A percentile compares a stretch with the other conserved stretches of the same genome.
Evolutionary conservation across 1,140 invertebrate species (phyloP).

Genomic region (Batillaria attramentaria): DNA sequence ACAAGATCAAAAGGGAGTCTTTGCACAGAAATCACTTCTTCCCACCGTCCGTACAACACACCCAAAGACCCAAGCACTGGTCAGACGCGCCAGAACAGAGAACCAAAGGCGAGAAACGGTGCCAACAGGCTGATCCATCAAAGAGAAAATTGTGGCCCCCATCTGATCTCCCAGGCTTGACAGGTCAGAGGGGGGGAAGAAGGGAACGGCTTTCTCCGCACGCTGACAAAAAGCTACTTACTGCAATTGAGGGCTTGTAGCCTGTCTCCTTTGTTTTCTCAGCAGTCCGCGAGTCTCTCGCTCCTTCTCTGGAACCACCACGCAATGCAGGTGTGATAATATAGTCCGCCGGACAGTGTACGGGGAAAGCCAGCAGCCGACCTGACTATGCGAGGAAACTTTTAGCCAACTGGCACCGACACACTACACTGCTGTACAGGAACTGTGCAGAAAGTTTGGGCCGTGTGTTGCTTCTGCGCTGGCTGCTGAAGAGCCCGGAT

Average conservation of each 20-base stretch:
- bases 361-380: no score
- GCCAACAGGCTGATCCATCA: constrained; percentile 3
- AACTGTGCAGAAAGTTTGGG: no score
- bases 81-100: not conserved
- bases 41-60: no score
- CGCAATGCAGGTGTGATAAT: no score
- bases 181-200: constrained; percentile 15
- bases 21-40: no score
- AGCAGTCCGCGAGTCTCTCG: no score
- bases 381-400: no score
- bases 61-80: not conserved
- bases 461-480: not conserved
- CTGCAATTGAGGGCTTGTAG: constrained; percentile 19
- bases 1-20: no score
- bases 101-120: not conserved
- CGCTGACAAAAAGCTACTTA: constrained; percentile 35
- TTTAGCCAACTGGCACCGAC: no score
- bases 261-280: not conserved
- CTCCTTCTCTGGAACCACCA: no score
- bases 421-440: no score
- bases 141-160: constrained; percentile 12
- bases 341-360: no score
- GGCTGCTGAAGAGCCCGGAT: constrained; percentile 16
- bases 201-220: not conserved
- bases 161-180: constrained; percentile 4